These are phyloP conservation scores for Diadumene lineata DNA, from an alignment of 92 coral and sea anemone species.

Conservation along the genomic window DNA sequence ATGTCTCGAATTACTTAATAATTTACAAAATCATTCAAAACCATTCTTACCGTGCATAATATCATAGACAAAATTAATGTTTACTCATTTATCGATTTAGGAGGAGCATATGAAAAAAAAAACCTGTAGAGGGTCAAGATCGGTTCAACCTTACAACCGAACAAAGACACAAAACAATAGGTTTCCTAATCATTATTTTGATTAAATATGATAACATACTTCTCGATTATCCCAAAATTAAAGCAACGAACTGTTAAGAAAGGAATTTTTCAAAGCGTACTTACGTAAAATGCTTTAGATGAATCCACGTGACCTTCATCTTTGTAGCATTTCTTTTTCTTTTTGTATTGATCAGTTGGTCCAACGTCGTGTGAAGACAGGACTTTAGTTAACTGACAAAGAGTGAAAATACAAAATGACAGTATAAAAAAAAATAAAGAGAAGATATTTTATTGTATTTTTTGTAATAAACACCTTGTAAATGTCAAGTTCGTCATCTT, in stretches of 20 bases:
- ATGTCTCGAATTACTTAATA: too few relatives aligned
- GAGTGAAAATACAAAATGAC: background rate
- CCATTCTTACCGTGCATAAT: too few relatives aligned
- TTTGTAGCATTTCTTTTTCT: background rate
- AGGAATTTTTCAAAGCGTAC: background rate
- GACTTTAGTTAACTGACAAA: background rate
- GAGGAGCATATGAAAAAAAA: too few relatives aligned
- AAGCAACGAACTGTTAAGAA: background rate
- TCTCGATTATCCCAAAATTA: background rate
- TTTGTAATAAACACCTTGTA: constrained; percentile 45
- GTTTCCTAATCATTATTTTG: too few relatives aligned
- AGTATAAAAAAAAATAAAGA: background rate
- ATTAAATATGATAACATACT: background rate
- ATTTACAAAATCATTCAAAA: too few relatives aligned
- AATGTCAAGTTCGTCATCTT: constrained; percentile 67
- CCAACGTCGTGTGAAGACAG: constrained; percentile 30
- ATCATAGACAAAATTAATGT: too few relatives aligned
- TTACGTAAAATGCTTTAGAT: constrained; percentile 52
- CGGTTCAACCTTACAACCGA: too few relatives aligned
- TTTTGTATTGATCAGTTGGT: constrained; percentile 2
- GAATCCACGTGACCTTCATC: constrained; percentile 42
- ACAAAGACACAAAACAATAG: too few relatives aligned
- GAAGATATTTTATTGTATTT: background rate
- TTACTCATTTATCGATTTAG: too few relatives aligned
- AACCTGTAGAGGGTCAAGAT: too few relatives aligned